Evolutionary conservation across 2,888 invertebrate genomes (phyloP), one percentile per base, ranked within the genome.

Genomic region (Parnassius orleans): DNA sequence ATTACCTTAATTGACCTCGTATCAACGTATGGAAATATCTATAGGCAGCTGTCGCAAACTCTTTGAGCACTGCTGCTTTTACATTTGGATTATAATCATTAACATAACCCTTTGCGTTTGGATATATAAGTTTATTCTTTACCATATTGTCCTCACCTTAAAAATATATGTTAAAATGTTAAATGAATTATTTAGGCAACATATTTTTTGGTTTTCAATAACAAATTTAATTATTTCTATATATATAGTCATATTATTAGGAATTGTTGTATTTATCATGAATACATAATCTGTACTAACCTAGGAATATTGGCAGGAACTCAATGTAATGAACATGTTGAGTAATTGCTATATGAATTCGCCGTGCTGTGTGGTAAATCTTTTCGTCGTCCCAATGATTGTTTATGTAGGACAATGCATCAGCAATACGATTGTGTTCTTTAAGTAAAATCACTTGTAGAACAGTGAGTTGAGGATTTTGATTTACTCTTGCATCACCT

Each of bases 371-470:
- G 78, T 95, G 94, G 84, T 89, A 95, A 42, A 93, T 80, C 0
- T 86, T 92, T 75, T 94, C 94, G 70, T 94, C 94, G 66, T 89
- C 81, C 94, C 94, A 94, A 65, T 93, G 93, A 0, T 94, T 93
- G 80, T 95, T 95, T 19, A 95, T 67, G 33, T 81, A 74, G 0
- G 87, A 77, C 53, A 95, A 79, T 33, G 74, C 80, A n/a, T 84
- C 81, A 10, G 94, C 94, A 1, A 94, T 72, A 53, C 94, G 85
- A 78, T 94, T 95, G 78, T 95, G 95, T 77, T 94, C 94, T 66
- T 94, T 82, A 53, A 93, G 79, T 43, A 94, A 80, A 24, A 94
- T 74, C 15, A 93, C 88, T 63, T 94, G 94, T 7, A 94, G 79
- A 9, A 93, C 76, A 1, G 94, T 92, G 64, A 94, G 79, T 70